Percentiles rank a stretch among this genome's conserved stretches.
Conservation (phyloP, 1,140 invertebrate genomes). For the Leptinotarsa undecemlineata region DNA sequence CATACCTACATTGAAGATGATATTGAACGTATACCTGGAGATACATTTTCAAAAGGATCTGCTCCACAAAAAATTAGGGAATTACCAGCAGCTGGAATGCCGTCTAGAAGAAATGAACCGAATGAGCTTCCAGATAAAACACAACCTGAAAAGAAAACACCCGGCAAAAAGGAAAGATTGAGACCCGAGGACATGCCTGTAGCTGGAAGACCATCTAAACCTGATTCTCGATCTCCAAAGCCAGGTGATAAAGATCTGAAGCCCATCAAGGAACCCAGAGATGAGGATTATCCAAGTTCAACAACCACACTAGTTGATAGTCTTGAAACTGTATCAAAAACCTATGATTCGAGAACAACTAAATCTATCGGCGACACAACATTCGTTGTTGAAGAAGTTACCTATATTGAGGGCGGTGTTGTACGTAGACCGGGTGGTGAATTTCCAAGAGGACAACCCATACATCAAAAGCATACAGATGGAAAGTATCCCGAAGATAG, state of each 20-base stretch:
- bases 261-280: not conserved
- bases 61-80: not conserved
- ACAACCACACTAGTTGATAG: not conserved
- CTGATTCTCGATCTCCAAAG: not conserved
- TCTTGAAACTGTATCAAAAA: not conserved
- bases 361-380: not conserved
- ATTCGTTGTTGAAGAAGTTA: not conserved
- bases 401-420: not conserved
- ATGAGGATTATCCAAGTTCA: not conserved
- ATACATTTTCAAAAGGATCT: not conserved
- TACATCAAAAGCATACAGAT: not conserved
- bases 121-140: not conserved
- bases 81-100: slow-evolving; percentile 19
- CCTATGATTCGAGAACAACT: not conserved
- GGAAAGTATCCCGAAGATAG: not conserved
- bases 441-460: not conserved
- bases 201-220: slow-evolving; percentile 19
- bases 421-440: not conserved
- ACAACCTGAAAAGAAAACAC: slow-evolving; percentile 34
- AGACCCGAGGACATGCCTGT: slow-evolving; percentile 20
- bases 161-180: slow-evolving; percentile 56
- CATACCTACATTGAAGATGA: not conserved
- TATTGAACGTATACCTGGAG: not conserved
- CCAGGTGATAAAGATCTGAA: slow-evolving; percentile 2
- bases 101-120: not conserved